Evolutionary conservation across 30 jellyfish, hydroid and myxozoan species (phyloP).

Genomic region (Clytia hemisphaerica): DNA sequence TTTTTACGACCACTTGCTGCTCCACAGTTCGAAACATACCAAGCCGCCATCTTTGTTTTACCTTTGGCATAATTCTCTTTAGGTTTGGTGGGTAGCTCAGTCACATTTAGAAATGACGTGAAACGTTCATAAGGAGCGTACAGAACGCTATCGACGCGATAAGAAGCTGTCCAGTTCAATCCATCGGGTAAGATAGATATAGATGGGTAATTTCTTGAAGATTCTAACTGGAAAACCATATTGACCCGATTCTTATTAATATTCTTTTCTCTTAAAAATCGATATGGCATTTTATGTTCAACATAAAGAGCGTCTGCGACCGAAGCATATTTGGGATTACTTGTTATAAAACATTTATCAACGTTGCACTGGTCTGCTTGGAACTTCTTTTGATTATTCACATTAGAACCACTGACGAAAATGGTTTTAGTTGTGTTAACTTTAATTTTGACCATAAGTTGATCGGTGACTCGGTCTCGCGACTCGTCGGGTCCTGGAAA

Average conservation of each 20-base stretch:
- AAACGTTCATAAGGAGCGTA: constrained; percentile 30
- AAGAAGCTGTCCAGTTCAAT: constrained; percentile 37
- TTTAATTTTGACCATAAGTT: not conserved
- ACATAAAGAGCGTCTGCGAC: constrained; percentile 1
- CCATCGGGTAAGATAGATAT: not conserved
- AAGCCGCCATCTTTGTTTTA: constrained; percentile 29
- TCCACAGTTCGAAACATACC: constrained; percentile 46
- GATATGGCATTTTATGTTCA: not conserved
- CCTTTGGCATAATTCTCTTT: constrained; percentile 21
- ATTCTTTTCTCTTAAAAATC: not conserved
- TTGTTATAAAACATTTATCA: not conserved
- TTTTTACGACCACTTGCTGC: constrained; percentile 17
- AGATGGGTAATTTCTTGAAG: not conserved
- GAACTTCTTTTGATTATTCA: not conserved
- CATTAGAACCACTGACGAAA: not conserved
- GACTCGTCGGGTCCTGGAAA: not conserved
- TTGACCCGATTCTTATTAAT: too few relatives aligned
- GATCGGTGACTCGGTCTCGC: not conserved
- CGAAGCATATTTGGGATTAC: not conserved
- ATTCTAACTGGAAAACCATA: constrained; percentile 15
- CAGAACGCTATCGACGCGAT: constrained; percentile 31
- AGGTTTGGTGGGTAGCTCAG: not conserved
- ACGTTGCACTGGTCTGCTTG: not conserved
- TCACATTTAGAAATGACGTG: not conserved
- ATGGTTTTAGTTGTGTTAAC: not conserved